These are phyloP conservation scores for Oegoconia quadripuncta DNA, from an alignment of 2,888 invertebrate species.

Conservation along the genomic window DNA sequence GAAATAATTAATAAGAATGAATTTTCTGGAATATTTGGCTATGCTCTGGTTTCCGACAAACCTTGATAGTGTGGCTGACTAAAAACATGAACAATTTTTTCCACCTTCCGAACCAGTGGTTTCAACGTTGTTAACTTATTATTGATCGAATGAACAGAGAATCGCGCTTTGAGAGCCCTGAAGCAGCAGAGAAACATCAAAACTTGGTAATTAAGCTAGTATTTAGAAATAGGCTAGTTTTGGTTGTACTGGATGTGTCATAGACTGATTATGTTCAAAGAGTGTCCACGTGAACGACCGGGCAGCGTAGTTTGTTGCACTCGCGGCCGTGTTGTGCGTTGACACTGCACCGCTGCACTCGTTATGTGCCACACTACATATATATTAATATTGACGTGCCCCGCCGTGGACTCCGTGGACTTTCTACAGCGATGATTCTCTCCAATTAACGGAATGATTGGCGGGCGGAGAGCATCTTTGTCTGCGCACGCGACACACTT, in stretches of 20 bases:
- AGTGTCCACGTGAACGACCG: slow-evolving; percentile 54
- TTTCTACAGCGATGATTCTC: slow-evolving; percentile 75
- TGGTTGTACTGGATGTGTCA: slow-evolving; percentile 28
- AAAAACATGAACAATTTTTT: too few relatives aligned
- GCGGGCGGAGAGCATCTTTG: slow-evolving; percentile 55
- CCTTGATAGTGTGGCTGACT: too few relatives aligned
- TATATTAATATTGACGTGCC: slow-evolving; percentile 16
- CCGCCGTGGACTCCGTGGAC: slow-evolving; percentile 30
- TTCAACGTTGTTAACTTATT: too few relatives aligned
- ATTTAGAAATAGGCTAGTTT: neutral
- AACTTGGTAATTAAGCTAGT: too few relatives aligned
- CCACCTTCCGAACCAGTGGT: too few relatives aligned
- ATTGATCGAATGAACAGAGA: too few relatives aligned
- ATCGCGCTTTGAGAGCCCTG: too few relatives aligned
- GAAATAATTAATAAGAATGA: too few relatives aligned
- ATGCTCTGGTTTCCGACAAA: too few relatives aligned
- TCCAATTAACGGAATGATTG: slow-evolving; percentile 78
- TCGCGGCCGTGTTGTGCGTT: slow-evolving; percentile 51
- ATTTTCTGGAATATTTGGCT: too few relatives aligned
- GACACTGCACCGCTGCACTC: slow-evolving; percentile 45
- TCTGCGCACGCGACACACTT: slow-evolving; percentile 65
- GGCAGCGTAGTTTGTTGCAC: slow-evolving; percentile 62
- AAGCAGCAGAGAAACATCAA: too few relatives aligned
- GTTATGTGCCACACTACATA: neutral
- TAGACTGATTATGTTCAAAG: slow-evolving; percentile 46